Conservation (phyloP, 2,113 vertebrate species). For the Patagioenas fasciata region DNA sequence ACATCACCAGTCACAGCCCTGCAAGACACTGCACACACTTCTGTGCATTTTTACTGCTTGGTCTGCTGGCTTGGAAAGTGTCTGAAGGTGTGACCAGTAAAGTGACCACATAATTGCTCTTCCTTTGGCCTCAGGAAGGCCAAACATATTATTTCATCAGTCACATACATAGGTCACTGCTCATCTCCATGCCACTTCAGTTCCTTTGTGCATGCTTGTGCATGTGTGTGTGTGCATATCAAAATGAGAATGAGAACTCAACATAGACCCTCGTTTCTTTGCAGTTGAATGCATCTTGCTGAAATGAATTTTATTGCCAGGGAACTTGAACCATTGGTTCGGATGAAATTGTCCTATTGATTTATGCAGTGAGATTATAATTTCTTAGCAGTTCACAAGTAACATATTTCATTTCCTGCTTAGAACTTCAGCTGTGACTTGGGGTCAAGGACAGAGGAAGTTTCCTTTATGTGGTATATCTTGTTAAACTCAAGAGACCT, state of each 20-base stretch:
- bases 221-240: background rate
- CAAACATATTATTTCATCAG: background rate
- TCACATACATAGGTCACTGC: background rate
- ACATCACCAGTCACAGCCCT: background rate
- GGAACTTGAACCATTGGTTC: background rate
- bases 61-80: background rate
- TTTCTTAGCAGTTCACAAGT: background rate
- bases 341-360: background rate
- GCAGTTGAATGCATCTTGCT: background rate
- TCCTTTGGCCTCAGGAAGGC: background rate
- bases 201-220: background rate
- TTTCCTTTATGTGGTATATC: background rate
- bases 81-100: background rate
- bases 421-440: background rate
- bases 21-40: background rate
- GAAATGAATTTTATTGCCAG: background rate
- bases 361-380: background rate
- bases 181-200: background rate
- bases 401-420: background rate
- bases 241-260: background rate
- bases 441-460: background rate
- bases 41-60: background rate
- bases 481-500: background rate
- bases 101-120: background rate
- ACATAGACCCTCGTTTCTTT: background rate